These are phyloP conservation scores for Aeoliscus strigatus DNA, from an alignment of 2,797 vertebrate species.

Conservation along the genomic window DNA sequence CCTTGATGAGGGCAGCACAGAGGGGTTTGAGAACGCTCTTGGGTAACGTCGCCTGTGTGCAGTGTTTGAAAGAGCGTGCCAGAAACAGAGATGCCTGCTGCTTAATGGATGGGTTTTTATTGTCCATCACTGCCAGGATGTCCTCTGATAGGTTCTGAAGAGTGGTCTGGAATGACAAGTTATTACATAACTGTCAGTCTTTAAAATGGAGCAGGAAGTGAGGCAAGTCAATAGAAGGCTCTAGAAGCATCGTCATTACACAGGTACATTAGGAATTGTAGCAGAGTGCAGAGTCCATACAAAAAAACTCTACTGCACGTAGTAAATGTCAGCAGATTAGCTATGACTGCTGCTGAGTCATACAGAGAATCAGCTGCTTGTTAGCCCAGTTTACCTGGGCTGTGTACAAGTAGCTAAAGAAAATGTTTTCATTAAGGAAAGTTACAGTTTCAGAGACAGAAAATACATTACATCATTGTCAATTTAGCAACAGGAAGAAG, in stretches of 20 bases:
- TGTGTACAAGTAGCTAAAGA: too few relatives aligned
- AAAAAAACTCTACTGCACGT: neutral
- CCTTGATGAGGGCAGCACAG: constrained; percentile 94
- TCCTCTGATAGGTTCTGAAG: constrained; percentile 94
- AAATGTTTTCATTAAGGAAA: too few relatives aligned
- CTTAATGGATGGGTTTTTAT: constrained; percentile 98
- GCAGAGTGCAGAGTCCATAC: neutral
- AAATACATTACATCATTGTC: too few relatives aligned
- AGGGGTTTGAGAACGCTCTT: constrained; percentile 91
- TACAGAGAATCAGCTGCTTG: neutral
- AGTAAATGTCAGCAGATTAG: neutral
- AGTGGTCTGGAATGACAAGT: constrained; percentile 78
- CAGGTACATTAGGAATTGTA: neutral
- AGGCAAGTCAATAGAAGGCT: constrained; percentile 13
- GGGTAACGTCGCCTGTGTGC: constrained; percentile 85
- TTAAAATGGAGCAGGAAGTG: neutral
- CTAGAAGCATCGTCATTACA: constrained; percentile 3
- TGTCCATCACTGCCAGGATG: constrained; percentile 93
- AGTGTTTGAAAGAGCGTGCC: constrained; percentile 91
- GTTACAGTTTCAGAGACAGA: too few relatives aligned
- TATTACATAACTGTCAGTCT: neutral
- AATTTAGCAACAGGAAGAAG: too few relatives aligned
- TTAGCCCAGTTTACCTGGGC: too few relatives aligned
- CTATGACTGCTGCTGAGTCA: neutral
- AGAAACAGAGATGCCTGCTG: constrained; percentile 96